These are phyloP conservation scores for Acanthacorydalis orientalis DNA, from an alignment of 2,888 invertebrate species.

Conservation along the genomic window DNA sequence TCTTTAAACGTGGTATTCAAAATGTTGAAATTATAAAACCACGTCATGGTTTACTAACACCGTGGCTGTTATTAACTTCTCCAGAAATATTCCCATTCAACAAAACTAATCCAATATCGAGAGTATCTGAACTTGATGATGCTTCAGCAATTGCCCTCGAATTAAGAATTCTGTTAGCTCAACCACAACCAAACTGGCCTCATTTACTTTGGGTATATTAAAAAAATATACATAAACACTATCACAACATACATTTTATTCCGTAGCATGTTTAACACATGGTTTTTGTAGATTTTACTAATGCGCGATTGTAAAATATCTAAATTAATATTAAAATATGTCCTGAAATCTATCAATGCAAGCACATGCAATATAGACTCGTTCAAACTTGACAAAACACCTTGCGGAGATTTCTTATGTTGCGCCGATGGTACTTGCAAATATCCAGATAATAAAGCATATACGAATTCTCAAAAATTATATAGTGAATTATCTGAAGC, in stretches of 20 bases:
- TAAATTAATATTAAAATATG: slow-evolving; percentile 35
- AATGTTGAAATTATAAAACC: slow-evolving; percentile 36
- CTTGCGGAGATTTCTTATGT: slow-evolving; percentile 54
- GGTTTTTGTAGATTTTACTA: slow-evolving; percentile 38
- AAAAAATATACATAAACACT: background rate
- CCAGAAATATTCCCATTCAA: slow-evolving; percentile 39
- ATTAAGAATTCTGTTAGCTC: slow-evolving; percentile 50
- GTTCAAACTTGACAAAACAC: slow-evolving; percentile 21
- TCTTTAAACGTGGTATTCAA: slow-evolving; percentile 37
- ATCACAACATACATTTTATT: no score
- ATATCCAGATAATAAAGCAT: slow-evolving; percentile 15
- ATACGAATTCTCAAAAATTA: slow-evolving; percentile 13
- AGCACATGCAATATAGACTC: slow-evolving; percentile 19
- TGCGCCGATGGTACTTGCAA: slow-evolving; percentile 39
- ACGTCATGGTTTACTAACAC: slow-evolving; percentile 35
- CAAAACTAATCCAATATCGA: slow-evolving; percentile 23
- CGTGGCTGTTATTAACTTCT: slow-evolving; percentile 54
- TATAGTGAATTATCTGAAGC: slow-evolving; percentile 43
- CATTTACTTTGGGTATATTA: slow-evolving; percentile 47
- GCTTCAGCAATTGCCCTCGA: slow-evolving; percentile 51
- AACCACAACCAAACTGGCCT: slow-evolving; percentile 66
- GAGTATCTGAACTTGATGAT: slow-evolving; percentile 33
- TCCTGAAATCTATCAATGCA: slow-evolving; percentile 29
- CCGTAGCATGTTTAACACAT: background rate
- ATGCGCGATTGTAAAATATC: slow-evolving; percentile 53